A percentile compares a stretch with the other conserved stretches of the same genome.
These are phyloP conservation scores for Coendou prehensilis DNA, from an alignment of 2,797 vertebrate species.

Conservation along the genomic window DNA sequence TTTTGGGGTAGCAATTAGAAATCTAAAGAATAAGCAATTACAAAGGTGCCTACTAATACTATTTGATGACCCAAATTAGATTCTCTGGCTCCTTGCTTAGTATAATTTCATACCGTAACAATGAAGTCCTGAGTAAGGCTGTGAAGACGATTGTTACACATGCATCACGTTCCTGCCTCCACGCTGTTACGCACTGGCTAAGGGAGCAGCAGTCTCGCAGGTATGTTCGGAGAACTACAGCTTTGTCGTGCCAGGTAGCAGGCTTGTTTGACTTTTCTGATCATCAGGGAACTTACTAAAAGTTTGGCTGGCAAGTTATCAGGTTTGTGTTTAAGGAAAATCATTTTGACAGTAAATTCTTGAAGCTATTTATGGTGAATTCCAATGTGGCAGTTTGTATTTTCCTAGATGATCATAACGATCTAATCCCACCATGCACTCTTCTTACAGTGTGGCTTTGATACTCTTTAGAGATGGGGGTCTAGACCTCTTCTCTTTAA, in stretches of 20 bases:
- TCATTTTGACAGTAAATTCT: neutral
- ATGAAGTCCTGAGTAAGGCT: neutral
- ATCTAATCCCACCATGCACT: neutral
- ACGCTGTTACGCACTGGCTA: neutral
- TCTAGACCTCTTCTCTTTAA: neutral
- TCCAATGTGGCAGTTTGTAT: neutral
- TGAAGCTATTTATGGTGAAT: neutral
- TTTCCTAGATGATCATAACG: neutral
- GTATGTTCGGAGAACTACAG: neutral
- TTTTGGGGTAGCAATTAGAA: neutral
- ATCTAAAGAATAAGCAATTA: slow-evolving; percentile 29
- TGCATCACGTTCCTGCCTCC: neutral
- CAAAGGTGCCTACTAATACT: neutral
- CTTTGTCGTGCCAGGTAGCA: neutral
- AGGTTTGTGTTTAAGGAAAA: neutral
- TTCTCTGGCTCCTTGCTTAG: neutral
- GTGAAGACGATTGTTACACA: neutral
- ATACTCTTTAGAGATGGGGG: neutral
- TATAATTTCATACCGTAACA: neutral
- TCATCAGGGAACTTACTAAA: neutral
- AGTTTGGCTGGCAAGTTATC: neutral
- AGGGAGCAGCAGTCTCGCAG: neutral
- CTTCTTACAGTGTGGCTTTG: neutral
- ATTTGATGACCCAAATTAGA: slow-evolving; percentile 16
- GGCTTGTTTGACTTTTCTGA: neutral